Percentiles rank a stretch among this genome's conserved stretches.
Evolutionary conservation across 2,797 vertebrate genomes (phyloP).

Genomic region (Gobio occitaniae): DNA sequence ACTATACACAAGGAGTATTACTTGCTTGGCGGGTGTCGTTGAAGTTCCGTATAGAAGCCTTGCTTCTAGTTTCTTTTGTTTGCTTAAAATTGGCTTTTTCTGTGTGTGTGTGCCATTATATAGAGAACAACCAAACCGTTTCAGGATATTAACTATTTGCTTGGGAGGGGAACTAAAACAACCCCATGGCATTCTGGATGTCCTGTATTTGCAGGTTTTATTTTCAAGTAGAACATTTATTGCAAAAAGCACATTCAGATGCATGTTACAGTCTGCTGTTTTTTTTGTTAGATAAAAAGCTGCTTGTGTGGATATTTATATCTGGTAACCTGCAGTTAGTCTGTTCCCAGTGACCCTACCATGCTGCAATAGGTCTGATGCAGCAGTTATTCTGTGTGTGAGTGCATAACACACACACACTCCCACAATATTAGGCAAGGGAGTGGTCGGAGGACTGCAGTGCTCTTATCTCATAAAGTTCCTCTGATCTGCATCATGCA

Average conservation of each 20-base stretch:
- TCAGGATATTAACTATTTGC: background rate
- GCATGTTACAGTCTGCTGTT: background rate
- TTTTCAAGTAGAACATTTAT: background rate
- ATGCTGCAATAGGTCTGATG: slow-evolving; percentile 28
- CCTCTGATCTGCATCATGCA: background rate
- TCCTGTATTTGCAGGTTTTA: background rate
- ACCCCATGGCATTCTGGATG: background rate
- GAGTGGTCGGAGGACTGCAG: slow-evolving; percentile 44
- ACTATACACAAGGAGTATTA: background rate
- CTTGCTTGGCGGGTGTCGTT: slow-evolving; percentile 7
- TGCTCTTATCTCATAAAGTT: background rate
- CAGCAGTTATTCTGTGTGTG: slow-evolving; percentile 37
- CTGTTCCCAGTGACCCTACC: background rate
- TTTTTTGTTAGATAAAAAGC: background rate
- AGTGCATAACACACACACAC: slow-evolving; percentile 19
- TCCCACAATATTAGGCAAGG: slow-evolving; percentile 15
- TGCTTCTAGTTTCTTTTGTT: background rate
- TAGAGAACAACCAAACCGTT: background rate
- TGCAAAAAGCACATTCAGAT: background rate
- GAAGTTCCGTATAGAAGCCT: background rate
- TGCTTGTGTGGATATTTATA: background rate
- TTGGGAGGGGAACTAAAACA: background rate
- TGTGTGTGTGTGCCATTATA: background rate
- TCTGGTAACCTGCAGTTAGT: background rate
- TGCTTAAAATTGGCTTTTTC: background rate